phyloP scores from a whole-genome alignment of 2,113 vertebrate genomes.

The Reinhardtius hippoglossoides region DNA sequence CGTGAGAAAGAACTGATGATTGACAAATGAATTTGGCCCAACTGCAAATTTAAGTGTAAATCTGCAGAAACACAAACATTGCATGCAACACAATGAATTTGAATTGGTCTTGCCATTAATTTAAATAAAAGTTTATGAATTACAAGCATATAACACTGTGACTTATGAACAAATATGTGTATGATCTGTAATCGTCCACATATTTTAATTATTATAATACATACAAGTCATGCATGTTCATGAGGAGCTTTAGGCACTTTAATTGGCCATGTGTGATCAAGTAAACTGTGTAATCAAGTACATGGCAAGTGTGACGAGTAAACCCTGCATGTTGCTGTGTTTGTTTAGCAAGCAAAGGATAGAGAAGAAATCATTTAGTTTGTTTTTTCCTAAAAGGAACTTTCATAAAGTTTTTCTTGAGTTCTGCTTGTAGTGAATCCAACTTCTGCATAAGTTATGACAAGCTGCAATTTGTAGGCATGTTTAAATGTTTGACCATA shows the following conservation, averaged over 20 bases:
- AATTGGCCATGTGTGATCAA: no score
- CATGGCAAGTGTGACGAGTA: neutral
- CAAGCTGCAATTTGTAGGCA: neutral
- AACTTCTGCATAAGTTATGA: neutral
- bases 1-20: neutral
- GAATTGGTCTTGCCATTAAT: neutral
- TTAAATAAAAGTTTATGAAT: neutral
- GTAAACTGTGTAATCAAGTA: neutral
- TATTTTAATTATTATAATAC: neutral
- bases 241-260: neutral
- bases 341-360: neutral
- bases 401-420: neutral
- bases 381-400: neutral
- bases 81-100: neutral
- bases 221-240: neutral
- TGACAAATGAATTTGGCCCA: neutral
- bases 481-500: neutral
- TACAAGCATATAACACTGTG: neutral
- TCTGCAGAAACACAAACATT: slow-evolving; percentile 7
- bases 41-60: neutral
- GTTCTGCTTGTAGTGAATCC: neutral
- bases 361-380: neutral
- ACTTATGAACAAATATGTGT: neutral
- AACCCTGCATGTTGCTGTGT: neutral
- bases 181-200: neutral